Evolutionary conservation across 2,113 vertebrate genomes (phyloP).

Genomic region (Otolemur garnettii): DNA sequence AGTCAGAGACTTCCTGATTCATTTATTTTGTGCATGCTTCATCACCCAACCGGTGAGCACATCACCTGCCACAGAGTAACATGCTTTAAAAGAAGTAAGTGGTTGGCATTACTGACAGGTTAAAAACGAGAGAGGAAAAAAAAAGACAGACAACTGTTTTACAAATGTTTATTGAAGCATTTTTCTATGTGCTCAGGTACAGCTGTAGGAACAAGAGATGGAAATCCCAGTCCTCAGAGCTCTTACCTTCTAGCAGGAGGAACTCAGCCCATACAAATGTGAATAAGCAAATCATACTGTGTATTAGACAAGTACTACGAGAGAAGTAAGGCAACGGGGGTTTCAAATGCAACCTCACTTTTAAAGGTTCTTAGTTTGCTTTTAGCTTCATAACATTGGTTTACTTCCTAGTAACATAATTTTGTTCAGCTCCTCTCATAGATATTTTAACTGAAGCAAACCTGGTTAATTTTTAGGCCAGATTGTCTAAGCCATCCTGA

Average conservation of each 20-base stretch:
- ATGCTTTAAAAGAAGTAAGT: neutral
- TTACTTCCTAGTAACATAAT: neutral
- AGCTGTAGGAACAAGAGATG: neutral
- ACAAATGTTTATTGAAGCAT: rapidly evolving
- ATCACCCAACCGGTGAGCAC: neutral
- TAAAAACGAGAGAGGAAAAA: neutral
- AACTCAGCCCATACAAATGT: rapidly evolving
- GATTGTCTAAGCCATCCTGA: rapidly evolving
- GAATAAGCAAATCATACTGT: rapidly evolving
- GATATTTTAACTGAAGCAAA: neutral
- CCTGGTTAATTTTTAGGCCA: rapidly evolving
- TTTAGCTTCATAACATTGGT: neutral
- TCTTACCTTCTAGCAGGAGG: neutral
- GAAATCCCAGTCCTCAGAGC: too few species aligned
- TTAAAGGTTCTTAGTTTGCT: too few species aligned
- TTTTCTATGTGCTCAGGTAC: neutral
- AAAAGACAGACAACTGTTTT: rapidly evolving
- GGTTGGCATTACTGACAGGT: rapidly evolving
- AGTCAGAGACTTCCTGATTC: too few species aligned
- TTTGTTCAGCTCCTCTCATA: neutral
- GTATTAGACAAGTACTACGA: rapidly evolving
- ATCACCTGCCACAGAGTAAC: neutral
- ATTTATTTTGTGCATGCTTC: neutral
- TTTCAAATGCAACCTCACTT: neutral
- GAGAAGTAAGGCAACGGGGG: rapidly evolving